Percentiles rank a stretch among this genome's conserved stretches.
Conservation (phyloP, 2,888 invertebrate species). For the Dromius quadrimaculatus region DNA sequence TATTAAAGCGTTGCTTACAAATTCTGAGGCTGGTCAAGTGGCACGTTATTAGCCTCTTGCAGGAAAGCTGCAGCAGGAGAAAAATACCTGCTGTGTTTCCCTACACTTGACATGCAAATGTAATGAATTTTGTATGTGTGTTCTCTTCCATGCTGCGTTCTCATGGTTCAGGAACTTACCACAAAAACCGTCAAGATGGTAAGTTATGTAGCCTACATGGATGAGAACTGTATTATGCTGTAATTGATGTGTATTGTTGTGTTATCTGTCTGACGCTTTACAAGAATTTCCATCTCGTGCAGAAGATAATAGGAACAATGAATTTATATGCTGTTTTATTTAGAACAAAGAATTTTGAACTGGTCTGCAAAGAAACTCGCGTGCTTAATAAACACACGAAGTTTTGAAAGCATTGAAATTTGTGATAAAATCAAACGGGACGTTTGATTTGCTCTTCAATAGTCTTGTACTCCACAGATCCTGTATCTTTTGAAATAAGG, state of each 20-base stretch:
- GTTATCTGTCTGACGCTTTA: too few species aligned
- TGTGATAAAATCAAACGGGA: too few species aligned
- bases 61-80: slow-evolving; percentile 1
- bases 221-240: slow-evolving; percentile 4
- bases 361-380: too few species aligned
- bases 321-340: too few species aligned
- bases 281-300: too few species aligned
- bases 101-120: slow-evolving; percentile 37
- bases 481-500: too few species aligned
- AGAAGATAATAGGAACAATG: too few species aligned
- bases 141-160: slow-evolving; percentile 52
- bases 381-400: too few species aligned
- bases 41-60: slow-evolving; percentile 10
- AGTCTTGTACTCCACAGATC: too few species aligned
- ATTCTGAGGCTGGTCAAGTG: slow-evolving; percentile 8
- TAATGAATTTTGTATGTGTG: slow-evolving; percentile 33
- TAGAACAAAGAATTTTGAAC: too few species aligned
- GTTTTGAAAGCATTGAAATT: too few species aligned
- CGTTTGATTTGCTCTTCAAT: too few species aligned
- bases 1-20: slow-evolving; percentile 1
- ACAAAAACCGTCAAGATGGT: slow-evolving; percentile 51
- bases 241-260: slow-evolving; percentile 4
- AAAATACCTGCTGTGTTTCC: background rate
- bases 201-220: slow-evolving; percentile 35
- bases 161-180: slow-evolving; percentile 36